Conservation (phyloP, 2,797 vertebrate genomes). For the Onychomys arenicola region DNA sequence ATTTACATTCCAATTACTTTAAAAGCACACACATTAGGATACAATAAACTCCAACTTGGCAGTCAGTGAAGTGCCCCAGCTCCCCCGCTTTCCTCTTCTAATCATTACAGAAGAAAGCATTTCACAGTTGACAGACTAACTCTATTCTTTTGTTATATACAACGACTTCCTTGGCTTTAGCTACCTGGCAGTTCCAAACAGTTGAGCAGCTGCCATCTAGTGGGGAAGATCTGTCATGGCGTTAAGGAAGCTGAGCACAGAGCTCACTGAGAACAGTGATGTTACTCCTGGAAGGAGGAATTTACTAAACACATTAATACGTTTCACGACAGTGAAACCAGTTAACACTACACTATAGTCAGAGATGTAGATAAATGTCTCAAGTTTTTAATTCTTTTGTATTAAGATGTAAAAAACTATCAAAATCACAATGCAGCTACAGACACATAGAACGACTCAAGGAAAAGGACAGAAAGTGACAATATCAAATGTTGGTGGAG, state of each 20-base stretch:
- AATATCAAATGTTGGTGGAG: background rate
- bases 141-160: conserved; percentile 44
- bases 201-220: conserved; percentile 87
- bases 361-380: background rate
- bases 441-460: conserved; percentile 20
- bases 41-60: conserved; percentile 58
- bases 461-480: background rate
- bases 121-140: conserved; percentile 46
- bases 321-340: background rate
- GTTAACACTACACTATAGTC: background rate
- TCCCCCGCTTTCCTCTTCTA: background rate
- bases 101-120: conserved; percentile 32
- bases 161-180: conserved; percentile 43
- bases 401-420: conserved; percentile 4
- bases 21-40: conserved; percentile 34
- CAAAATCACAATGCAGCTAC: background rate
- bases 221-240: conserved; percentile 75
- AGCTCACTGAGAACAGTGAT: background rate
- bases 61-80: conserved; percentile 16
- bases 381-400: background rate
- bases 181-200: conserved; percentile 43
- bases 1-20: conserved; percentile 60
- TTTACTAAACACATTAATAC: background rate
- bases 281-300: background rate
- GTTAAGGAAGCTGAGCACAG: background rate